Evolutionary conservation across 2,797 vertebrate species (phyloP), one percentile per base, ranked within the genome.

Genomic region (Enteromius paludinosus): DNA sequence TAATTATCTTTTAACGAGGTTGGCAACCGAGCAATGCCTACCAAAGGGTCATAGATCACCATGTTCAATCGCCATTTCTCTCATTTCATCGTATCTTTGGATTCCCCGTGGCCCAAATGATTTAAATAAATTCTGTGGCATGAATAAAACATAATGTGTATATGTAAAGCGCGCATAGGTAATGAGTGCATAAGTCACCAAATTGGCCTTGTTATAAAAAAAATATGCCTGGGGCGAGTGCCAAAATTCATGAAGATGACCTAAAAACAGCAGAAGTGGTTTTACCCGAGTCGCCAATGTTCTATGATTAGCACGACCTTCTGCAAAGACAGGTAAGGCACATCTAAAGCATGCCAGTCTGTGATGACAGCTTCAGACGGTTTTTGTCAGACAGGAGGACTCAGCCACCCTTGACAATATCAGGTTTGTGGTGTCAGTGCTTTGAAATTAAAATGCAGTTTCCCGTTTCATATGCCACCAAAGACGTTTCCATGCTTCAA

Each of bases 381-480:
- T 87, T 87, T 85, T 85, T 84, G 90, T 89, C 90, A 84, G 90
- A 91, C 85, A 87, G 81, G 86, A 87, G 83, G 87, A 89, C 90
- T 88, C 90, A 88, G 89, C 78, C 83, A 84, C 70, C 17, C 73
- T 85, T 85, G 87, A 92, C 83, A 84, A 85, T 88, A 73, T 86
- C 89, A 84, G 88, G 59, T 80, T 38, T 83, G 82, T 84, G 91
- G 84, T 89, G 90, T 91, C 90, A 90, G 86, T 69, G 84, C 90
- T 93, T 93, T 93, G 89, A 93, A 92, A 93, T 93, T 93, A 90
- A 92, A 93, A 93, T 92, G 84, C 85, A 72, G 86, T 84, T 85
- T 92, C 88, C 88, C 66, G 85, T 87, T 91, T 87, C 85, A 89
- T 88, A 89, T 88, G 87, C 82, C 87, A 78, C 85, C 83, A 90